Evolutionary conservation across 2,113 vertebrate species (phyloP).

Genomic region (Odocoileus virginianus): DNA sequence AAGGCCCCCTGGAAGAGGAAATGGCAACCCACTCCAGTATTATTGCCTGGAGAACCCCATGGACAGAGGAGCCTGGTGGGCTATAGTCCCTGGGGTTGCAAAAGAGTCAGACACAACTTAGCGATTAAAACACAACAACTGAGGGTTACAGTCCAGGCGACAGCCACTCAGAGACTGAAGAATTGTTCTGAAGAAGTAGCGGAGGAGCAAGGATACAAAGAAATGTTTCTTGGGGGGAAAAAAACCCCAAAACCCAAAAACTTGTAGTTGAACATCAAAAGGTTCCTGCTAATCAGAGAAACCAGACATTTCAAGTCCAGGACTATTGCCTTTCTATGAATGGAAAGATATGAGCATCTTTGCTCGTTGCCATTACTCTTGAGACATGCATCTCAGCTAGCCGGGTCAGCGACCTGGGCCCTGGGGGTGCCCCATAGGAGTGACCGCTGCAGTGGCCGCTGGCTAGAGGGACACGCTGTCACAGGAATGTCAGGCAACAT

Average conservation of each 20-base stretch:
- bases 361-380: fast-evolving
- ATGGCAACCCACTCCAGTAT: background rate
- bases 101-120: background rate
- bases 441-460: fast-evolving
- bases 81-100: background rate
- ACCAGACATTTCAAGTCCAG: background rate
- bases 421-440: background rate
- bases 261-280: background rate
- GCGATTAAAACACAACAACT: background rate
- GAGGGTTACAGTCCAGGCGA: background rate
- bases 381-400: background rate
- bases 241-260: background rate
- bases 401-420: background rate
- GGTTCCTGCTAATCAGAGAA: background rate
- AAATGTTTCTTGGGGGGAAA: background rate
- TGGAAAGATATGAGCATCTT: background rate
- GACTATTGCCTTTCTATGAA: background rate
- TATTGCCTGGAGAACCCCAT: background rate
- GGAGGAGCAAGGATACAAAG: background rate
- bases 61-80: background rate
- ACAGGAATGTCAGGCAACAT: background rate
- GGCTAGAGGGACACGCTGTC: background rate
- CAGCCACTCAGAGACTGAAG: background rate
- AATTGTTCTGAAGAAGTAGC: background rate
- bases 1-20: background rate